Evolutionary conservation across 2,113 vertebrate species (phyloP).

Genomic region (Phaethornis superciliosus): DNA sequence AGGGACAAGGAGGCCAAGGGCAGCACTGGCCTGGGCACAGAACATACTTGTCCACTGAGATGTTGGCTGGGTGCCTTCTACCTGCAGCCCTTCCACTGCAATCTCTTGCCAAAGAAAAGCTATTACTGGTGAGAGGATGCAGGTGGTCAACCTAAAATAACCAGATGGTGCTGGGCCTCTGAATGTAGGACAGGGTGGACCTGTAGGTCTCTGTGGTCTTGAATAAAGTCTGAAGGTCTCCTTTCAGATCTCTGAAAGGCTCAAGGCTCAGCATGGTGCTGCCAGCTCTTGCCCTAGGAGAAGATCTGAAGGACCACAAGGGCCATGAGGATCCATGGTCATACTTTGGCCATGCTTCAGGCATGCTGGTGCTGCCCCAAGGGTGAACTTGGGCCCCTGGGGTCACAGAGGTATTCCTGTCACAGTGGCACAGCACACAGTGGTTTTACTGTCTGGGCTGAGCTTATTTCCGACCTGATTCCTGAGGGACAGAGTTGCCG

Average conservation of each 20-base stretch:
- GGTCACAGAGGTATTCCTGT: neutral
- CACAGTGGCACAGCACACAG: neutral
- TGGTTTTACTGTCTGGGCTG: neutral
- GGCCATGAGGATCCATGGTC: accelerated
- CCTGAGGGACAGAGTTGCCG: neutral
- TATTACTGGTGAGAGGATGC: neutral
- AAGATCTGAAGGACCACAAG: neutral
- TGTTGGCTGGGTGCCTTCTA: neutral
- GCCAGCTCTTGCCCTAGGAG: neutral
- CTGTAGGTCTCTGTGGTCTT: neutral
- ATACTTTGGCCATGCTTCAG: accelerated
- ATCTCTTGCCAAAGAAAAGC: neutral
- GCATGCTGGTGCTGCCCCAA: neutral
- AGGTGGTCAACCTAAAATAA: neutral
- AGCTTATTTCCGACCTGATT: neutral
- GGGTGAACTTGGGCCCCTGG: neutral
- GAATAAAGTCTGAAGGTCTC: neutral
- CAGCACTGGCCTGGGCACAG: neutral
- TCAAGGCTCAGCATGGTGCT: neutral
- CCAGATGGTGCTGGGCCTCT: conserved; percentile 16
- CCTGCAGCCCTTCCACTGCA: neutral
- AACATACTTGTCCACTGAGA: accelerated
- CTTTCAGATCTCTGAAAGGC: neutral
- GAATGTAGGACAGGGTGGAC: conserved; percentile 27
- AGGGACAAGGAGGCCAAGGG: neutral